Evolutionary conservation across 1,140 invertebrate species (phyloP).

Genomic region (Stegodyphus mimosarum): DNA sequence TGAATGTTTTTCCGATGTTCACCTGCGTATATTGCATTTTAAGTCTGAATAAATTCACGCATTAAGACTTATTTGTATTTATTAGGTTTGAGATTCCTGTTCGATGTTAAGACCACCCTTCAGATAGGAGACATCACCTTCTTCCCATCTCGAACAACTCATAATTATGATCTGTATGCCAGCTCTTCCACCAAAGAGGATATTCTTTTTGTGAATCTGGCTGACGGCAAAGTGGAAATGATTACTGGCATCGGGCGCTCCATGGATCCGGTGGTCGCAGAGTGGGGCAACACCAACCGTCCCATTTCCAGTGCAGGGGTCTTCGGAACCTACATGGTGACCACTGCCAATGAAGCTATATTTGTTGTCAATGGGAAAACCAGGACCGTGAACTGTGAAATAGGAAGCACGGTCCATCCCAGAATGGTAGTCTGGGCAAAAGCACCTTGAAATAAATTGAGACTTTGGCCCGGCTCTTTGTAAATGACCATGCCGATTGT

Average conservation of each 20-base stretch:
- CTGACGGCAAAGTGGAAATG: conserved; percentile 83
- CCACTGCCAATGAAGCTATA: conserved; percentile 78
- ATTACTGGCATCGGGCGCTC: conserved; percentile 78
- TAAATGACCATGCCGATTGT: too few species aligned
- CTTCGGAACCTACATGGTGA: conserved; percentile 82
- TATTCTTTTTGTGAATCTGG: conserved; percentile 80
- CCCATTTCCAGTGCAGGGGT: conserved; percentile 78
- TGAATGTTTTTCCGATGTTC: too few species aligned
- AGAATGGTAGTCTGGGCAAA: conserved; percentile 77
- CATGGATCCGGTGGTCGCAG: conserved; percentile 72
- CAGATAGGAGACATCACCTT: conserved; percentile 83
- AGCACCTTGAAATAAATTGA: conserved; percentile 52
- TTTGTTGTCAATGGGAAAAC: conserved; percentile 81
- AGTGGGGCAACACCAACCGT: conserved; percentile 78
- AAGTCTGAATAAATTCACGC: too few species aligned
- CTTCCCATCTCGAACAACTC: conserved; percentile 79
- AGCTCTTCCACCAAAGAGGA: conserved; percentile 80
- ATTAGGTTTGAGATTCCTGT: conserved; percentile 76
- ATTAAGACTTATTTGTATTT: too few species aligned
- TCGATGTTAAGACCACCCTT: conserved; percentile 82
- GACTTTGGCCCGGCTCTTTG: not conserved
- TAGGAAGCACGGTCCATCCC: conserved; percentile 77
- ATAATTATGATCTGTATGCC: conserved; percentile 82
- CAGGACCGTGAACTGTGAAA: conserved; percentile 82
- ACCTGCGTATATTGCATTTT: too few species aligned